phyloP scores from a whole-genome alignment of 2,888 invertebrate genomes.

The Drosophila pegasa region DNA sequence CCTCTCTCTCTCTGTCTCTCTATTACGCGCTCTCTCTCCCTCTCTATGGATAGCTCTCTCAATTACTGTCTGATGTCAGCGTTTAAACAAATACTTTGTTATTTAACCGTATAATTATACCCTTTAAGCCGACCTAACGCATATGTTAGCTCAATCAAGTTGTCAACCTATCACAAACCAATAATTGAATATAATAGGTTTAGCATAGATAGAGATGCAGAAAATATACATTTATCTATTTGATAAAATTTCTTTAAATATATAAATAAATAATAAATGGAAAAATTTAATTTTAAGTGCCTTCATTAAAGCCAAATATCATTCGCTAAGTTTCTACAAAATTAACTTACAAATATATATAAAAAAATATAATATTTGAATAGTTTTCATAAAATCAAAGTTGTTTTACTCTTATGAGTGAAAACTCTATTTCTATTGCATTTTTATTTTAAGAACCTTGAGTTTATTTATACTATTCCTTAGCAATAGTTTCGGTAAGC shows the following conservation, averaged over 20 bases:
- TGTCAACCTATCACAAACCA: neutral
- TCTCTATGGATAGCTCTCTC: neutral
- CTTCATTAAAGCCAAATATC: too few species aligned
- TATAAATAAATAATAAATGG: too few species aligned
- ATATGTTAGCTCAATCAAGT: slow-evolving; percentile 7
- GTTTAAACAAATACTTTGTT: slow-evolving; percentile 72
- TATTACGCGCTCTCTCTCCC: slow-evolving; percentile 8
- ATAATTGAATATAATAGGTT: neutral
- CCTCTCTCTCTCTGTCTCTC: slow-evolving; percentile 1
- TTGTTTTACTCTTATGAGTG: too few species aligned
- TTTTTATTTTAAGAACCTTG: neutral
- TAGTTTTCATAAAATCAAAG: too few species aligned
- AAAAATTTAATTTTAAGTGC: too few species aligned
- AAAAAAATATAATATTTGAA: too few species aligned
- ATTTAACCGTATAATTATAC: slow-evolving; percentile 78
- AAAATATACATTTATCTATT: neutral
- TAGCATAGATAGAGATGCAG: too few species aligned
- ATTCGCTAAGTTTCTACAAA: too few species aligned
- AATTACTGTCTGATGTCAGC: slow-evolving; percentile 73
- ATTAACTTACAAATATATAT: too few species aligned
- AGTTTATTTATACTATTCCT: neutral
- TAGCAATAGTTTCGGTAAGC: neutral
- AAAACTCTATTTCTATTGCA: neutral
- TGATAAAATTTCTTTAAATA: neutral
- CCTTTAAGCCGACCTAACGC: slow-evolving; percentile 14